A percentile compares a stretch with the other conserved stretches of the same genome.
Evolutionary conservation across 2,888 invertebrate species (phyloP).

Genomic region (Polyommatus icarus): DNA sequence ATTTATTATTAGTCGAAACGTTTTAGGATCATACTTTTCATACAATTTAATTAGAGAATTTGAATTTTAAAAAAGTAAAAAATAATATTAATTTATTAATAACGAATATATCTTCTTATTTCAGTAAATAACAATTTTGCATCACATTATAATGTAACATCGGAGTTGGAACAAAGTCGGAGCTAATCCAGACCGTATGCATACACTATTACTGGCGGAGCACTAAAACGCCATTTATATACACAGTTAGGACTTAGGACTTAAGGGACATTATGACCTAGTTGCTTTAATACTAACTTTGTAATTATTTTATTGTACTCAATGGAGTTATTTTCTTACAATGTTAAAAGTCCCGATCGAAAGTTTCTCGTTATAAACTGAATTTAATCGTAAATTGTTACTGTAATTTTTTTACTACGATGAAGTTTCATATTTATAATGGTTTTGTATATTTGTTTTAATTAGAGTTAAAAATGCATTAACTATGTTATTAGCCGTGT

Average conservation of each 20-base stretch:
- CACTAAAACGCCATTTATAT: conserved; percentile 11
- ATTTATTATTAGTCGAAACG: no score
- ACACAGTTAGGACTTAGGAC: conserved; percentile 5
- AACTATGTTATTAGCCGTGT: no score
- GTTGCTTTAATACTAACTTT: conserved; percentile 7
- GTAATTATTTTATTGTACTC: neutral
- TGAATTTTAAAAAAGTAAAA: no score
- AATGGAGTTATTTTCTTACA: conserved; percentile 9
- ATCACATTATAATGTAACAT: neutral
- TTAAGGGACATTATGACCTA: conserved; percentile 8
- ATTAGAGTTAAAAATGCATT: no score
- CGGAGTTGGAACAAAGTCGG: neutral
- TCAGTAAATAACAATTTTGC: neutral
- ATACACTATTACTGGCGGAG: conserved; percentile 10
- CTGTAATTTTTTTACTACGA: neutral
- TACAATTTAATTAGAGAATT: no score
- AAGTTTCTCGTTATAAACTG: no score
- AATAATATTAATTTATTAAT: no score
- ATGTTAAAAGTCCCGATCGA: neutral
- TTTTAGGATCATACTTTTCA: no score
- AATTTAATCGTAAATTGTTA: neutral
- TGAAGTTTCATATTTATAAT: neutral
- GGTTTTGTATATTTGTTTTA: neutral
- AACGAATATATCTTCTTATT: no score
- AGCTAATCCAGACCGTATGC: neutral